These are phyloP conservation scores for Rhinophrynus dorsalis DNA, from an alignment of 2,797 vertebrate species.

Conservation along the genomic window DNA sequence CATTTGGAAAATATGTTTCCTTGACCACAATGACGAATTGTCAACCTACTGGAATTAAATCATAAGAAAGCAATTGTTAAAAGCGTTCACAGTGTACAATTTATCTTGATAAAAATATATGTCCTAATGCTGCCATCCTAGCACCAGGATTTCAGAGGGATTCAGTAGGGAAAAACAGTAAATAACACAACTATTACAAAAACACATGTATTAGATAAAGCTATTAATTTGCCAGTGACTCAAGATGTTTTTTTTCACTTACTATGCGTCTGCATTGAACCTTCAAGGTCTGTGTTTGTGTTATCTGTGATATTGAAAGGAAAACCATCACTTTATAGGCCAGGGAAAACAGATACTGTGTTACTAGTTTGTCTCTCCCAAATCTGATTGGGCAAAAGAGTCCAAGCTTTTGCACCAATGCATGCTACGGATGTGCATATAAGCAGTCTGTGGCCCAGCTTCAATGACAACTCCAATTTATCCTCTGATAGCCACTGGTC, in stretches of 20 bases:
- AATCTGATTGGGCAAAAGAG: no score
- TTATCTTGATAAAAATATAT: neutral
- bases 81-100: slow-evolving; percentile 1
- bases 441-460: no score
- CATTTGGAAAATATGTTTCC: slow-evolving; percentile 19
- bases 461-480: no score
- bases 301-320: no score
- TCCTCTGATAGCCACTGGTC: no score
- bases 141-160: neutral
- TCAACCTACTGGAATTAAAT: slow-evolving; percentile 18
- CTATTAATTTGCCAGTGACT: neutral
- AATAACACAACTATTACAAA: neutral
- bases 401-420: no score
- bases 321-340: no score
- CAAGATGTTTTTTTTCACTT: neutral
- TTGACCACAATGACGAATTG: slow-evolving; percentile 6
- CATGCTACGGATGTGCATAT: no score
- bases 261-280: neutral
- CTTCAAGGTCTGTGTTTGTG: neutral
- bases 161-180: neutral
- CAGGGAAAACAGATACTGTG: no score
- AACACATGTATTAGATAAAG: slow-evolving; percentile 8
- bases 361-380: no score
- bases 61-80: slow-evolving; percentile 18
- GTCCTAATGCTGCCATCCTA: neutral